Conservation (phyloP, 1,140 invertebrate genomes). For the Lepidurus arcticus region DNA sequence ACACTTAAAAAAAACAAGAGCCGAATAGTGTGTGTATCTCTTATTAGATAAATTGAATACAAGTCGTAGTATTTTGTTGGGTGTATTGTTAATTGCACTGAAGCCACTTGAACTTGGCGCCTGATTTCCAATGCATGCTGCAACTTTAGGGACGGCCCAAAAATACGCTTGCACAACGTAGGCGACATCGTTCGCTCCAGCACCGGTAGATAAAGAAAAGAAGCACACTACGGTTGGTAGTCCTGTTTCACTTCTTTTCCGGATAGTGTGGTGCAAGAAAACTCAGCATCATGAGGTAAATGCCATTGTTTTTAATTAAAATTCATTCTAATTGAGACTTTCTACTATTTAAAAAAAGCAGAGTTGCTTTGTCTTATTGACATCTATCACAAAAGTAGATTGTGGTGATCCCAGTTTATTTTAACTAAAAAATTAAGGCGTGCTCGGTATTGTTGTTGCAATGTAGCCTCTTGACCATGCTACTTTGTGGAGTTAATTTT, state of each 20-base stretch:
- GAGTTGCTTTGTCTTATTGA: no score
- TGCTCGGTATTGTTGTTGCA: neutral
- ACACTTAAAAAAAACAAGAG: neutral
- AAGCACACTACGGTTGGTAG: neutral
- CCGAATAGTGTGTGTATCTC: neutral
- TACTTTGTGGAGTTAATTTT: neutral
- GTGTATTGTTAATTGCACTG: neutral
- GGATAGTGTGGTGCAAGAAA: constrained; percentile 8
- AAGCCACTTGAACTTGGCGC: neutral
- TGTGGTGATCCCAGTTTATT: neutral
- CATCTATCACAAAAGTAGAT: neutral
- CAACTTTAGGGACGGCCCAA: neutral
- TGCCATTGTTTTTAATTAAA: neutral
- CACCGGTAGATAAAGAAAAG: neutral
- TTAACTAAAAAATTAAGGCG: neutral
- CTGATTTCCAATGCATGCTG: neutral
- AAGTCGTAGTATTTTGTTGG: neutral
- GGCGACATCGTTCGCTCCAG: neutral
- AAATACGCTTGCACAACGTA: neutral
- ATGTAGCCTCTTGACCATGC: neutral
- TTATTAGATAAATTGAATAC: neutral
- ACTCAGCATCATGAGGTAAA: constrained; percentile 21
- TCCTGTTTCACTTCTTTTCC: constrained; percentile 21
- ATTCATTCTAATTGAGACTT: neutral
- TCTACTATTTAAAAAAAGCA: no score